Conservation (phyloP, 2,888 invertebrate species). For the Uropetala carovei region DNA sequence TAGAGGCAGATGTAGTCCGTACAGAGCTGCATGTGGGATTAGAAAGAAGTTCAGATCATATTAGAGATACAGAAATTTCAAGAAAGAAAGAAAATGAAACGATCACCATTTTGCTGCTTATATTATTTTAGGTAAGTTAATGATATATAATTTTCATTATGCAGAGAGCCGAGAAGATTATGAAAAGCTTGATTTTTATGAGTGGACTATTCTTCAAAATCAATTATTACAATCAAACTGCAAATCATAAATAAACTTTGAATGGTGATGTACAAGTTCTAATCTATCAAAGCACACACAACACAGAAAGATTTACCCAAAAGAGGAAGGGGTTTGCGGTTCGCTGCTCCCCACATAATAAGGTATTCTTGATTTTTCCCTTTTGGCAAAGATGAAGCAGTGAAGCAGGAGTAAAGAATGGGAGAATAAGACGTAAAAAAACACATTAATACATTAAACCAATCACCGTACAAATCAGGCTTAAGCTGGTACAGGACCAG, state of each 20-base stretch:
- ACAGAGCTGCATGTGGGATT: constrained; percentile 73
- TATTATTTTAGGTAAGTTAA: too few relatives aligned
- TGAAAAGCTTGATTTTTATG: background rate
- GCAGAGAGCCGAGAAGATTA: background rate
- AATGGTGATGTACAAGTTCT: too few relatives aligned
- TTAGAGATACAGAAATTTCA: background rate
- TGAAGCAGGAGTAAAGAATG: background rate
- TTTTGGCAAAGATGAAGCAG: constrained; percentile 22
- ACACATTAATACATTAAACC: background rate
- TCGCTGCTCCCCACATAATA: constrained; percentile 50
- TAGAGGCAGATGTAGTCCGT: constrained; percentile 74
- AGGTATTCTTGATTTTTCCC: constrained; percentile 49
- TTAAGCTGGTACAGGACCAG: background rate
- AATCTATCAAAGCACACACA: background rate
- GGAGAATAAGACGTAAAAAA: background rate
- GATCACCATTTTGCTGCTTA: background rate
- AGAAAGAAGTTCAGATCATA: constrained; percentile 65
- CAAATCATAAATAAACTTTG: too few relatives aligned
- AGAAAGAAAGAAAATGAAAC: constrained; percentile 5
- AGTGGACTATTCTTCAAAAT: too few relatives aligned
- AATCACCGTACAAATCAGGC: background rate
- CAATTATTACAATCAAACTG: too few relatives aligned
- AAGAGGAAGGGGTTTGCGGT: constrained; percentile 37
- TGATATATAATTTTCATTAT: background rate
- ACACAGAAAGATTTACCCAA: constrained; percentile 41